Evolutionary conservation across 2,797 vertebrate genomes (phyloP).

Genomic region (Podarcis lilfordi): DNA sequence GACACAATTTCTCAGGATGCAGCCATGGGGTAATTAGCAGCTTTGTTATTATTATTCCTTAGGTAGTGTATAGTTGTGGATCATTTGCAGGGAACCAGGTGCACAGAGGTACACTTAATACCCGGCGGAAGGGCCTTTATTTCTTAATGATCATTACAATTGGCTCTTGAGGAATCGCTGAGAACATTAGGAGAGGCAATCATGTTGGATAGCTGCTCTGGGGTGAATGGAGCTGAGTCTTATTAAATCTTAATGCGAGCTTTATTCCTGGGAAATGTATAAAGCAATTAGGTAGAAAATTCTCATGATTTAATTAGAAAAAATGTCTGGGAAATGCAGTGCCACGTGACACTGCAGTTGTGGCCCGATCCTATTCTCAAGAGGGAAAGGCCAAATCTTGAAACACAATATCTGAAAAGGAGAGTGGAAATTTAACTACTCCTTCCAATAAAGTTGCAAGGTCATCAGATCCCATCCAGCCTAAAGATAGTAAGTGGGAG

Average conservation of each 20-base stretch:
- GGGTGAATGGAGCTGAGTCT: slow-evolving; percentile 5
- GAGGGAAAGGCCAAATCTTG: background rate
- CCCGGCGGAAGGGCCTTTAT: slow-evolving; percentile 27
- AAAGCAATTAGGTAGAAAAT: slow-evolving; percentile 12
- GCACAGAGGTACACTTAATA: slow-evolving; percentile 31
- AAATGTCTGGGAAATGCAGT: background rate
- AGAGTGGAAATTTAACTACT: background rate
- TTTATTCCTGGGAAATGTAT: slow-evolving; percentile 27
- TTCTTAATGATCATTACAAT: slow-evolving; percentile 45
- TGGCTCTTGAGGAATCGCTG: slow-evolving; percentile 25
- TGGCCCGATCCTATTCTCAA: background rate
- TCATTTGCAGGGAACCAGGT: slow-evolving; percentile 43
- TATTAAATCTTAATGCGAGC: slow-evolving; percentile 33
- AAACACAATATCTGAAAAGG: background rate
- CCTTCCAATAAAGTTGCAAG: background rate
- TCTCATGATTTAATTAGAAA: background rate
- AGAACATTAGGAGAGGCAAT: slow-evolving; percentile 32
- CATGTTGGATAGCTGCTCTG: slow-evolving; percentile 30
- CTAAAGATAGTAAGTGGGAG: background rate
- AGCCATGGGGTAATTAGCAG: slow-evolving; percentile 8
- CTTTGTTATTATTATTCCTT: slow-evolving; percentile 21
- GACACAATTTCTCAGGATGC: slow-evolving; percentile 17
- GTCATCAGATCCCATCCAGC: background rate
- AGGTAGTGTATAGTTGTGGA: slow-evolving; percentile 13
- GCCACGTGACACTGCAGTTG: background rate